phyloP scores from a whole-genome alignment of 1,140 invertebrate species.

The Drosophila nigromelanica region DNA sequence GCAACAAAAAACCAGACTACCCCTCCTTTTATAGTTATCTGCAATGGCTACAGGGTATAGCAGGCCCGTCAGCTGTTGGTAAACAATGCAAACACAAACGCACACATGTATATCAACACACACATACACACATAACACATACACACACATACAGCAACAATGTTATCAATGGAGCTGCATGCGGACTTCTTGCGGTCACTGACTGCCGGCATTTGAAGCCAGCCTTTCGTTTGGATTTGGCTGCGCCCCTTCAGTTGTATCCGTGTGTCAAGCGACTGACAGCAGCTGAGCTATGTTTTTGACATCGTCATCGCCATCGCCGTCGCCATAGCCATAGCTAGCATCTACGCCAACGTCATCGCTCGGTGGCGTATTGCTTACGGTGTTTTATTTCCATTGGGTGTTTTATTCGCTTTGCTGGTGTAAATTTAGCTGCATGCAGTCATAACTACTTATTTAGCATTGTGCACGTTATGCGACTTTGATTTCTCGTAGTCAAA shows the following conservation, averaged over 20 bases:
- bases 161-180: conserved; percentile 54
- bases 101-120: conserved; percentile 1
- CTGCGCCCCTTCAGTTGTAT: conserved; percentile 4
- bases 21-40: neutral
- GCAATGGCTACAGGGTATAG: conserved; percentile 19
- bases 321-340: neutral
- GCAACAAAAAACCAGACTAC: no score
- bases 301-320: conserved; percentile 45
- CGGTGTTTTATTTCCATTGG: conserved; percentile 52
- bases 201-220: conserved; percentile 34
- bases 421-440: conserved; percentile 59
- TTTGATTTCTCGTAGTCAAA: conserved; percentile 43
- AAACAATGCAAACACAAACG: conserved; percentile 62
- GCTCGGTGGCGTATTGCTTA: conserved; percentile 35
- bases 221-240: conserved; percentile 2
- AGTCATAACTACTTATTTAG: conserved; percentile 67
- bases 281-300: conserved; percentile 33
- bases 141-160: neutral
- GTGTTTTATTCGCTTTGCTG: conserved; percentile 40
- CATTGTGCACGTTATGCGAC: conserved; percentile 54
- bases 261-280: conserved; percentile 6
- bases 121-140: conserved; percentile 13
- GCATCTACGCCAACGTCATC: neutral
- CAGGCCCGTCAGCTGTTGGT: conserved; percentile 64
- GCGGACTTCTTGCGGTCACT: conserved; percentile 13